A percentile compares a stretch with the other conserved stretches of the same genome.
Conservation (phyloP, 2,113 vertebrate genomes). For the Oenanthe oenanthe region DNA sequence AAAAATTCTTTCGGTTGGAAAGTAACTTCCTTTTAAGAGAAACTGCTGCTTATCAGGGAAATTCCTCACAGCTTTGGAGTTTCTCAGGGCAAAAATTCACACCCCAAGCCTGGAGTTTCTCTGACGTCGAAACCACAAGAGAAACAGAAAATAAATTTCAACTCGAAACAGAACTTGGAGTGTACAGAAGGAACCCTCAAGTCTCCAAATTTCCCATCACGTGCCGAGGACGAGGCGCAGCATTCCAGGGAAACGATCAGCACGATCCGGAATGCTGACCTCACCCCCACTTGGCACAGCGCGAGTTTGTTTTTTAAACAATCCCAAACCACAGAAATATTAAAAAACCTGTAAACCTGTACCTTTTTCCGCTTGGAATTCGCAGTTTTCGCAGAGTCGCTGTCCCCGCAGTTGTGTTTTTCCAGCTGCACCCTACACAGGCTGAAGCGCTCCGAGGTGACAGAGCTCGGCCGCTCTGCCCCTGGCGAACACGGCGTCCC, state of each 20-base stretch:
- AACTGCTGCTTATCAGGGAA: neutral
- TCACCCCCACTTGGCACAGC: accelerated
- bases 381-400: neutral
- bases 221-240: neutral
- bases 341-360: neutral
- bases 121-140: accelerated
- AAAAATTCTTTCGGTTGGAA: neutral
- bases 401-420: slow-evolving; percentile 54
- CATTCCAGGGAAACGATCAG: neutral
- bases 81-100: neutral
- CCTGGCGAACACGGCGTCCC: neutral
- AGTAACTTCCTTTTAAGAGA: neutral
- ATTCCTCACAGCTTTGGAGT: neutral
- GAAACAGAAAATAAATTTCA: neutral
- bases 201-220: neutral
- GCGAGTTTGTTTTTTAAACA: accelerated
- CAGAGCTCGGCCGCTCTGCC: neutral
- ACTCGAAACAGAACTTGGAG: accelerated
- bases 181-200: accelerated
- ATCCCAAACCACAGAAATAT: neutral
- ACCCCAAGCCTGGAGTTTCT: neutral
- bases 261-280: neutral
- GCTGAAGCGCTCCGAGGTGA: neutral
- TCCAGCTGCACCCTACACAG: slow-evolving; percentile 62
- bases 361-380: slow-evolving; percentile 77